These are phyloP conservation scores for Urechis unicinctus DNA, from an alignment of 2,888 invertebrate genomes.

Conservation along the genomic window DNA sequence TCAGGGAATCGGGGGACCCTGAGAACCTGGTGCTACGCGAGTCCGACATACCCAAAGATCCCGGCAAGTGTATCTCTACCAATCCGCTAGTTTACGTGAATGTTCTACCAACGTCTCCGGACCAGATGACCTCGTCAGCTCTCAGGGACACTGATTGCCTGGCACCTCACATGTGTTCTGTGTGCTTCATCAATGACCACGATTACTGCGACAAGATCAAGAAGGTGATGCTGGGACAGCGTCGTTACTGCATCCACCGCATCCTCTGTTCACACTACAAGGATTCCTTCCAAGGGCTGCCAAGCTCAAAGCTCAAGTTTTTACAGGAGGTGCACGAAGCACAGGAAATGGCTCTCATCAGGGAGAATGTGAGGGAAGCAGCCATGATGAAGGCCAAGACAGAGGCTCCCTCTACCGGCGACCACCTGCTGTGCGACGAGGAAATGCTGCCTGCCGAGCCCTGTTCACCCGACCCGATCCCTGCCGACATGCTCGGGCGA, in stretches of 20 bases:
- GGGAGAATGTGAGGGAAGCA: neutral
- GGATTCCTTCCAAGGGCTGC: neutral
- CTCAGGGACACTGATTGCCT: conserved; percentile 3
- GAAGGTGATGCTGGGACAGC: conserved; percentile 9
- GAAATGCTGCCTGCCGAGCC: conserved; percentile 5
- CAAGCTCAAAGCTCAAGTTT: neutral
- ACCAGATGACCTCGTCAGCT: neutral
- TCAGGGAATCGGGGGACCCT: neutral
- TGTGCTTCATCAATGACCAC: conserved; percentile 21
- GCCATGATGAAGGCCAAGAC: neutral
- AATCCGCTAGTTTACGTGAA: too few species aligned
- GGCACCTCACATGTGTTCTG: conserved; percentile 18
- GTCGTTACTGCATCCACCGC: conserved; percentile 18
- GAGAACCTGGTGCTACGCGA: neutral
- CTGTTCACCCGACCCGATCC: conserved; percentile 6
- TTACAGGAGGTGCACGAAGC: neutral
- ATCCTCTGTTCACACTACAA: conserved; percentile 15
- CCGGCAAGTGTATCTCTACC: neutral
- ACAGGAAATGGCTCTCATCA: neutral
- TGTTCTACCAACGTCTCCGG: too few species aligned
- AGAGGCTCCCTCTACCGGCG: neutral
- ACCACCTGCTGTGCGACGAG: conserved; percentile 15
- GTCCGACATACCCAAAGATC: too few species aligned
- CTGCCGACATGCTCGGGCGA: conserved; percentile 9
- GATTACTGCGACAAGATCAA: conserved; percentile 22